Base-by-base conservation (phyloP, 2,113 vertebrate genomes). In the Craseonycteris thonglongyai region DNA sequence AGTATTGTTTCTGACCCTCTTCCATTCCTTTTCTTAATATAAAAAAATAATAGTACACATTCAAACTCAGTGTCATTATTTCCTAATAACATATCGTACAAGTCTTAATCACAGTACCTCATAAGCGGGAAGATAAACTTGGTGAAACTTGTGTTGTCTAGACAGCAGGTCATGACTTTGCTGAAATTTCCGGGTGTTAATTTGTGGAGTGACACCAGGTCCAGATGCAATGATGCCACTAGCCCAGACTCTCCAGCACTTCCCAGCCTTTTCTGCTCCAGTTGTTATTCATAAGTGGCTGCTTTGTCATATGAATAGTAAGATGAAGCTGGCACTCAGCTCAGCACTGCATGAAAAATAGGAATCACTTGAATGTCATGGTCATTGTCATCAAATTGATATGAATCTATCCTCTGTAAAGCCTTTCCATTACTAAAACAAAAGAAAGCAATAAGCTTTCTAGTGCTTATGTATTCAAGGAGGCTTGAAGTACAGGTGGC, bases 281-380 rank as follows among this genome's bases (percentile, higher is more conserved):
- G 30, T 35, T 56, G 18, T 76, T 84, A 93, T 87, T 38, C 82
- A 33, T 75, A 91, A 94, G 80, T 11, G 13, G 54, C 75, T 56
- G 47, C 59, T 78, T 69, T 94, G 75, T 96, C 54, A 5, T 12
- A n/a, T 86, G 95, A 80, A 59, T 7, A 65, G 82, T 2, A 35
- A 78, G 83, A 54, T 94, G 40, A 92, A 84, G 75, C 40, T 81
- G 92, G 11, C 59, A 59, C 65, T 91, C 54, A 26, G 89, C 65
- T 86, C 79, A 63, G 87, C 68, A 24, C 58, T 5, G 47, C 72
- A 38, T 84, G 45, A 81, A 56, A 94, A 94, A 58, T 33, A 90
- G 76, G 71, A 95, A 47, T 78, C 81, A n/a, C 94, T 95, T 65
- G 71, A 96, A 92, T 87, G 83, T 95, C 87, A 83, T 7, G 45